phyloP scores from a whole-genome alignment of 2,113 vertebrate species.

The Oostethus manadensis region DNA sequence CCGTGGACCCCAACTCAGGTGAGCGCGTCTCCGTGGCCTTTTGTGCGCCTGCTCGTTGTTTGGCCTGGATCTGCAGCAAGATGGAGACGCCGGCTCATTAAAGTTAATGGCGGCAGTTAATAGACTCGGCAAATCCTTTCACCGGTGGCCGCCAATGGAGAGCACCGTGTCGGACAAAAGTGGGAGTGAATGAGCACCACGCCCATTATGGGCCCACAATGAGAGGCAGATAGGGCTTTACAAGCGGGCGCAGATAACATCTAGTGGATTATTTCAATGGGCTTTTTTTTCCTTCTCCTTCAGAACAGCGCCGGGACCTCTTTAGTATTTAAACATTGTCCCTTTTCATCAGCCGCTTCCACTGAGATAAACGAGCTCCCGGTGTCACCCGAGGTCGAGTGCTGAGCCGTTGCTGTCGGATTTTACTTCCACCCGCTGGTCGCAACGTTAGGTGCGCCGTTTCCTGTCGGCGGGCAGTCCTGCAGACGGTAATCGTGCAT shows the following conservation, averaged over 20 bases:
- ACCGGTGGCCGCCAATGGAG: slow-evolving; percentile 39
- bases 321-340: slow-evolving; percentile 34
- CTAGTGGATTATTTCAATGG: slow-evolving; percentile 37
- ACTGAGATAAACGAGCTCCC: slow-evolving; percentile 41
- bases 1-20: slow-evolving; percentile 94
- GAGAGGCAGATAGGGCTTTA: slow-evolving; percentile 33
- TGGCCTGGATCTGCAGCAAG: slow-evolving; percentile 39
- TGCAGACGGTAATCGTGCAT: too few relatives aligned
- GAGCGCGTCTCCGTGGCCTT: slow-evolving; percentile 25
- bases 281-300: slow-evolving; percentile 22
- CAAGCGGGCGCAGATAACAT: slow-evolving; percentile 41
- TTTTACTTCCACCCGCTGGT: too few relatives aligned
- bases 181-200: slow-evolving; percentile 39
- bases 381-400: slow-evolving; percentile 10
- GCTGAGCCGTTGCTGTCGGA: too few relatives aligned
- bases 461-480: too few relatives aligned
- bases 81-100: slow-evolving; percentile 50
- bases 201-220: slow-evolving; percentile 32
- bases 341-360: slow-evolving; percentile 34
- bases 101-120: slow-evolving; percentile 54
- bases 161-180: slow-evolving; percentile 42
- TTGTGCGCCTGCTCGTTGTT: slow-evolving; percentile 50
- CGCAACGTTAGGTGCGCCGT: too few relatives aligned
- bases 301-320: slow-evolving; percentile 14
- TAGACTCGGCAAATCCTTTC: slow-evolving; percentile 47